These are phyloP conservation scores for Callimorpha dominula DNA, from an alignment of 2,888 invertebrate species.

Conservation along the genomic window DNA sequence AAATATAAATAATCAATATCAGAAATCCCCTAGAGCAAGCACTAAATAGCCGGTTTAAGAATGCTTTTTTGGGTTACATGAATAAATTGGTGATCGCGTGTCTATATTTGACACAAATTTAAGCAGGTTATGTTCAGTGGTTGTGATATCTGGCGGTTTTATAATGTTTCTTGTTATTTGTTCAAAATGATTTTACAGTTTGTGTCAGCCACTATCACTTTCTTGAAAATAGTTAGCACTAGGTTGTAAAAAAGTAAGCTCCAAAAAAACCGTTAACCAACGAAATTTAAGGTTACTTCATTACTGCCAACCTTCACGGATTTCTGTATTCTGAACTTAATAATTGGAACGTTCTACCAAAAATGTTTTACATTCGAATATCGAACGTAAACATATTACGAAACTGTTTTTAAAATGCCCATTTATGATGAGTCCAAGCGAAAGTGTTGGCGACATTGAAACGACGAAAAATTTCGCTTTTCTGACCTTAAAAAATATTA, in stretches of 20 bases:
- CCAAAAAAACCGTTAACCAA: background rate
- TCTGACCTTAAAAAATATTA: conserved; percentile 59
- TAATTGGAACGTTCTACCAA: conserved; percentile 19
- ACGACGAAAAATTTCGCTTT: conserved; percentile 60
- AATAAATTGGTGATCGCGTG: conserved; percentile 20
- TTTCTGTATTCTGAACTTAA: conserved; percentile 30
- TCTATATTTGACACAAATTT: conserved; percentile 17
- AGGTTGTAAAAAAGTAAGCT: conserved; percentile 9
- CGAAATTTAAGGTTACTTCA: background rate
- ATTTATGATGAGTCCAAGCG: conserved; percentile 52
- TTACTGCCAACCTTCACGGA: conserved; percentile 16
- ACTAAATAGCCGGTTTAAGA: conserved; percentile 6
- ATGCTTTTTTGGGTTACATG: conserved; percentile 26
- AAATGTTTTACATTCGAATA: conserved; percentile 42
- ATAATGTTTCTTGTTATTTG: conserved; percentile 9
- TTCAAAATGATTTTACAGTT: conserved; percentile 10
- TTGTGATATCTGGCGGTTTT: background rate
- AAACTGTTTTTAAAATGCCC: conserved; percentile 42
- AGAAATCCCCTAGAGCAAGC: conserved; percentile 15
- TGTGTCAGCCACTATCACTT: conserved; percentile 3
- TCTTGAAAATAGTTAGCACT: conserved; percentile 4
- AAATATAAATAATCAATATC: conserved; percentile 44
- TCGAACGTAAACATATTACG: conserved; percentile 46
- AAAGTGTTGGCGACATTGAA: conserved; percentile 65
- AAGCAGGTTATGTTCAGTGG: conserved; percentile 1